Base-by-base conservation (phyloP, 2,888 invertebrate genomes). In the Phaedon cochleariae region DNA sequence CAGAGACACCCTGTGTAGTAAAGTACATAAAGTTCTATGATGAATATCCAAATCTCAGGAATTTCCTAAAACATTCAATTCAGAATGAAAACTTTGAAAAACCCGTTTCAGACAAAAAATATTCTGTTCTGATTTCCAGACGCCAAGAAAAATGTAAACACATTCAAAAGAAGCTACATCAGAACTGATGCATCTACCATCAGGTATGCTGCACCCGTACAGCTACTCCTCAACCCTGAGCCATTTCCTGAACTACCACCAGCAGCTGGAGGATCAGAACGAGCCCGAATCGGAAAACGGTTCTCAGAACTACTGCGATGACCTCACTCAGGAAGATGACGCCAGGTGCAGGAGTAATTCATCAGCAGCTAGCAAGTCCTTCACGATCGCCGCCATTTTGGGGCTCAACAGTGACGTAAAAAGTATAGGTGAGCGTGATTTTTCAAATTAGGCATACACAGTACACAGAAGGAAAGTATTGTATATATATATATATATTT, bases 311-410 rank as follows among this genome's bases (percentile, higher is more conserved):
- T 17, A 78, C 5, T 80, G 80, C 65, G 82, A 82, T n/a, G 82
- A 82, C 21, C 61, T 77, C 1, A 72, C 75, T n/a, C 77, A 77
- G 61, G 77, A 78, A 45, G 77, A 77, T 26, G 79, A 80, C 57
- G 72, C 74, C 1, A 71, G 81, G 45, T 81, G 79, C 57, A 76
- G 80, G 52, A 80, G 77, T 64, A 79, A 78, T 53, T 78, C 78
- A 15, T 78, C 79, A 1, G 77, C 77, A 1, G 75, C 71, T 52
- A 82, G 78, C 67, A 83, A 83, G 70, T 93, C 93, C 5, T 95
- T 95, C 77, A 95, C 95, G 21, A 95, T 95, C 74, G 95, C 94
- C 70, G 94, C 94, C 69, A 94, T 95, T 76, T 87, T 95, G 74
- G 95, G 77, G 52, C 55, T 94, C 70, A 90, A 91, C 62, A 83